Conservation (phyloP, 2,888 invertebrate genomes). For the Meandrusa payeni region DNA sequence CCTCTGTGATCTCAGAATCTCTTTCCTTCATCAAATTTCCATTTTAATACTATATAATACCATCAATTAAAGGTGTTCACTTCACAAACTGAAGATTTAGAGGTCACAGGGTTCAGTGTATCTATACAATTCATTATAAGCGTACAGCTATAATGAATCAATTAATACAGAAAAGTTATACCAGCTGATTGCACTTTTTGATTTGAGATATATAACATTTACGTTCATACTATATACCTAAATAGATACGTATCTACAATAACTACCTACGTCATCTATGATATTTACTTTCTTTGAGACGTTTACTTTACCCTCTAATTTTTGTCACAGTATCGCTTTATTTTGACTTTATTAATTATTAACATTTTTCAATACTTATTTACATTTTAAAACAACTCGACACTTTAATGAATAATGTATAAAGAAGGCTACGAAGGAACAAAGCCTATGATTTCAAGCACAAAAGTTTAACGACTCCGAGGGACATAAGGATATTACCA, state of each 20-base stretch:
- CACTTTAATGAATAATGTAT: slow-evolving; percentile 37
- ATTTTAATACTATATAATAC: too few relatives aligned
- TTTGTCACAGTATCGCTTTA: slow-evolving; percentile 80
- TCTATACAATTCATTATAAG: too few relatives aligned
- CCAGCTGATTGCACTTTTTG: slow-evolving; percentile 40
- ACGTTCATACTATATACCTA: slow-evolving; percentile 39
- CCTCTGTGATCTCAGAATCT: too few relatives aligned
- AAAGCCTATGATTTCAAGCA: slow-evolving; percentile 60
- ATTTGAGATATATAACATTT: slow-evolving; percentile 59
- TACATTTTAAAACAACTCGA: slow-evolving; percentile 57
- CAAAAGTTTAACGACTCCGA: slow-evolving; percentile 43
- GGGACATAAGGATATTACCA: slow-evolving; percentile 42
- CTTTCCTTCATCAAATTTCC: too few relatives aligned
- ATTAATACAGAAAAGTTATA: slow-evolving; percentile 10
- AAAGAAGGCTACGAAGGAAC: slow-evolving; percentile 54
- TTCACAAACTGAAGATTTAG: too few relatives aligned
- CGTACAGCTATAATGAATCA: slow-evolving; percentile 12
- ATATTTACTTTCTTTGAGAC: slow-evolving; percentile 69
- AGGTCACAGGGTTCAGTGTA: too few relatives aligned
- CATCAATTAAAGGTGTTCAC: too few relatives aligned
- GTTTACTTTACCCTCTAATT: slow-evolving; percentile 69
- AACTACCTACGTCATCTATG: slow-evolving; percentile 73
- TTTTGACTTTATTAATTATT: slow-evolving; percentile 75
- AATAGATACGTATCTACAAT: slow-evolving; percentile 58
- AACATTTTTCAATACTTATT: slow-evolving; percentile 70